Conservation (phyloP, 2,888 invertebrate genomes). For the Biston betularia region DNA sequence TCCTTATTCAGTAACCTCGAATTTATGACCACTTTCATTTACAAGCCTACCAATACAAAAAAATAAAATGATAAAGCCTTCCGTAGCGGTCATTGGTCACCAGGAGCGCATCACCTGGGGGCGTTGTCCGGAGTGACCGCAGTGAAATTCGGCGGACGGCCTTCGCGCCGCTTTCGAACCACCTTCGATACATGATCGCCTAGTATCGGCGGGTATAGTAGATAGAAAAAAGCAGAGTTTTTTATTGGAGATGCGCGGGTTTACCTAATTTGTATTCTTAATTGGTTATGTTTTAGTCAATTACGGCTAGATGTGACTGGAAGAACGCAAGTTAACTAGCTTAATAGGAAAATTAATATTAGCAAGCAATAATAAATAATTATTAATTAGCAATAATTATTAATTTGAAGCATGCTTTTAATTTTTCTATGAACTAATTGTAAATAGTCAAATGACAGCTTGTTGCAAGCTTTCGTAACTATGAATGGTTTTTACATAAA, state of each 20-base stretch:
- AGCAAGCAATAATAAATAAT: no score
- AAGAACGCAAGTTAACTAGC: no score
- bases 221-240: slow-evolving; percentile 57
- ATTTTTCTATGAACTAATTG: no score
- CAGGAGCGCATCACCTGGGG: slow-evolving; percentile 52
- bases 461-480: no score
- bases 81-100: slow-evolving; percentile 46
- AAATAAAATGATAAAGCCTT: slow-evolving; percentile 33
- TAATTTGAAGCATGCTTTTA: no score
- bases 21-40: slow-evolving; percentile 34
- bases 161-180: slow-evolving; percentile 72
- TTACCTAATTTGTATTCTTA: slow-evolving; percentile 2
- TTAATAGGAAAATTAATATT: no score
- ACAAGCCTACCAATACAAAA: slow-evolving; percentile 29
- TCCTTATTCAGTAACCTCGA: slow-evolving; percentile 16
- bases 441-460: no score
- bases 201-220: slow-evolving; percentile 56
- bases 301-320: no score
- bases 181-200: slow-evolving; percentile 67
- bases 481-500: no score
- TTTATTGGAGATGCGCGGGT: slow-evolving; percentile 22
- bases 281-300: neutral
- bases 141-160: slow-evolving; percentile 75
- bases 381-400: no score
- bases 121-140: slow-evolving; percentile 59